These are phyloP conservation scores for Platyrinchus mystaceus DNA, from an alignment of 2,797 vertebrate genomes.

Conservation along the genomic window DNA sequence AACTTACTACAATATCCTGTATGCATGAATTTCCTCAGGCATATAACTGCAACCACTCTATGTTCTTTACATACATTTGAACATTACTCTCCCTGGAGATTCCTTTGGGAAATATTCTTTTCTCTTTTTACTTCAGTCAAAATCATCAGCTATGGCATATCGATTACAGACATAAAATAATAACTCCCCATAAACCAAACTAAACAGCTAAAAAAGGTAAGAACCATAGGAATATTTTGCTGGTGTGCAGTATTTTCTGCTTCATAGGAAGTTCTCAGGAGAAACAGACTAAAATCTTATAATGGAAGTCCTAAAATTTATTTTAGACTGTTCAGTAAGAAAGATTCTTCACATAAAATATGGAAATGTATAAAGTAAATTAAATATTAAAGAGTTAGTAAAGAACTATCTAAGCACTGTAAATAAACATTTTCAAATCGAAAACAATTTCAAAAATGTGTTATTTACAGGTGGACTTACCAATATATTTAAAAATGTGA, in stretches of 20 bases:
- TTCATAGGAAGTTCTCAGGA: constrained; percentile 21
- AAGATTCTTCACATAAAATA: not conserved
- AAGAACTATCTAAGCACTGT: not conserved
- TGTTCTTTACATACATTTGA: constrained; percentile 46
- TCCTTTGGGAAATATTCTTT: constrained; percentile 60
- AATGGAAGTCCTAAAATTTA: not conserved
- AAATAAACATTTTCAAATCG: not conserved
- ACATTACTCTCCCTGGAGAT: constrained; percentile 30
- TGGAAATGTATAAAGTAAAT: not conserved
- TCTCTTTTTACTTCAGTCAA: constrained; percentile 60
- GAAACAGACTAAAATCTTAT: not conserved
- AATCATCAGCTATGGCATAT: constrained; percentile 56
- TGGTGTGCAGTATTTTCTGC: constrained; percentile 21
- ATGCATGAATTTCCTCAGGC: constrained; percentile 50
- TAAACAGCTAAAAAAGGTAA: constrained; percentile 29
- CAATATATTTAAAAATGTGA: not conserved
- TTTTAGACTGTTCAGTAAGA: not conserved
- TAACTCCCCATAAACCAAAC: not conserved
- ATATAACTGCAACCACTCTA: constrained; percentile 32
- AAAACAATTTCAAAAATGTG: not conserved
- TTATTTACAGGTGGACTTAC: not conserved
- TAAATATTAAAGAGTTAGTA: not conserved
- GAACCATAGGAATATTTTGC: not conserved
- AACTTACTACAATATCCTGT: not conserved
- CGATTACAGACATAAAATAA: constrained; percentile 40